Evolutionary conservation across 2,113 vertebrate species (phyloP), one percentile per base, ranked within the genome.

Genomic region (Thamnaconus septentrionalis): DNA sequence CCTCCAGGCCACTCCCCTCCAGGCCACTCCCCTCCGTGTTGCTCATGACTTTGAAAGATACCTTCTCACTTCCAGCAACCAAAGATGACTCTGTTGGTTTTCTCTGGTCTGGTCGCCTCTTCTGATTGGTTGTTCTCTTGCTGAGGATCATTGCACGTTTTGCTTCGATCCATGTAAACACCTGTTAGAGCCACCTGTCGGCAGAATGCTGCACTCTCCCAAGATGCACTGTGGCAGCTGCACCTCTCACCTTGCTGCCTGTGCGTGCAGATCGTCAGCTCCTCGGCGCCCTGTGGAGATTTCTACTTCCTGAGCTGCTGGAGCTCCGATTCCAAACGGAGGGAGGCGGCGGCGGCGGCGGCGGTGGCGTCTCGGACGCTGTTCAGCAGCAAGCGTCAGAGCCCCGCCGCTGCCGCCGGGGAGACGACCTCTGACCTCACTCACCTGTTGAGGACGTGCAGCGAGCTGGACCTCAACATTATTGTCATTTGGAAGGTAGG

Each of bases 201-300:
- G 18, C 18, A 31, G 18, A 31, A 31, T 45, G 7, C 44, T 45
- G 5, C 44, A 45, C 44, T 45, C 44, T 45, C 5, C 44, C 5
- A 6, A 1, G 5, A 45, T 6, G 7, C 44, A 45, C 2, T 45
- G 44, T 45, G 7, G 3, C 7, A 1, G 44, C 44, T 45, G 44
- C 7, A 0, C 18, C 5, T 12, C n/a, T 18, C 3, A 54, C 4
- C 12, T 9, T 56, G 2, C 4, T 43, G 41, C 42, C 12, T 42
- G 0, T 44, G 58, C 42, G 54, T 53, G 49, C 74, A 99, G 97
- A 97, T 98, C 81, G 73, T 98, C 89, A 98, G 96, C 80, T 95
- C 97, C 56, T 92, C 94, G 80, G 98, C 94, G 68, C 97, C 96
- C 0, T 98, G 96, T 82, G 96, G 95, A 70, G 97, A 99, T 82